Evolutionary conservation across 2,797 vertebrate genomes (phyloP), one percentile per base, ranked within the genome.

Genomic region (Galagoides demidoff): DNA sequence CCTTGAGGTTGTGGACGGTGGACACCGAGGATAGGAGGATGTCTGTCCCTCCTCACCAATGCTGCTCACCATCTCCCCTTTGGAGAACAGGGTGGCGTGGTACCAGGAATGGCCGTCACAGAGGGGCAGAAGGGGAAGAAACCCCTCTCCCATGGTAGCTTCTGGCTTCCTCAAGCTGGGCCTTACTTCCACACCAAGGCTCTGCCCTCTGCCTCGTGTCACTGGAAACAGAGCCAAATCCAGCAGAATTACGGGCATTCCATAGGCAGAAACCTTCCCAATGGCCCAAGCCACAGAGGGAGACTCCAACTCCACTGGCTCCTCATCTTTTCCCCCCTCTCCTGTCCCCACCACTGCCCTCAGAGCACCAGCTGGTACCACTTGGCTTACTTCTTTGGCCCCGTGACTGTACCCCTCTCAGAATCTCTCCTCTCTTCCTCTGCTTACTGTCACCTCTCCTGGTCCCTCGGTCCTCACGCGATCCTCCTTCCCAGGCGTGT

Each of bases 271-370:
- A 34, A 7, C 37, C 17, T n/a, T 76, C 34, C 45, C 17, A 22
- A 4, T 16, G 55, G 19, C 16, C 45, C 57, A 25, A 74, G 37
- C 71, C 63, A 10, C 23, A 17, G 64, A n/a, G 16, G 17, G 17
- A 66, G n/a, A n/a, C 52, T 70, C 23, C 17, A 84, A 2, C 27
- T 45, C 0, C 3, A 0, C 0, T 55, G 17, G 2, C 3, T 5
- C 39, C 3, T 29, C 27, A 12, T 25, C 19, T 29, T 23, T 25
- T 17, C 59, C 23, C 68, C 19, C 19, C 7, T 52, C 23, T 37
- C 63, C 12, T 19, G 8, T 57, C 23, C 45, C 16, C 29, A 6
- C 12, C 0, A 0, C 55, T 25, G 25, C 8, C 29, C 39, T 19
- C 1, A 27, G 34, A 88, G 52, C 27, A 9, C 23, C 37, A 2